phyloP scores from a whole-genome alignment of 2,797 vertebrate genomes.

The Clamator glandarius region DNA sequence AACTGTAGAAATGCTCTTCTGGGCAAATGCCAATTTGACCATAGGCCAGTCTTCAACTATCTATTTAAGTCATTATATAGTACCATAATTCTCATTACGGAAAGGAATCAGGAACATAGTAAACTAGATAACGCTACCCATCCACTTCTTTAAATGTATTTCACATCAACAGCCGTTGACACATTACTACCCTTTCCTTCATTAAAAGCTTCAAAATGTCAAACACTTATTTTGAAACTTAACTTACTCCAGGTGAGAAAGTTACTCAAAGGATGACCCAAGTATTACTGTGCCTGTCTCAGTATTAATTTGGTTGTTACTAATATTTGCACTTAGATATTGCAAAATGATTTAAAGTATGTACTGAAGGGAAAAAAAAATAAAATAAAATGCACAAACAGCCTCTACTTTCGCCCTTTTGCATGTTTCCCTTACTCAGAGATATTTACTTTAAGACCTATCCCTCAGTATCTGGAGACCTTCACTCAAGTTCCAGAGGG shows the following conservation, averaged over 20 bases:
- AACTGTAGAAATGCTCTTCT: neutral
- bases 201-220: neutral
- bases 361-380: fast-evolving
- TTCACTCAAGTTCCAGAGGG: neutral
- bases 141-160: neutral
- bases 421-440: neutral
- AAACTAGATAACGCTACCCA: neutral
- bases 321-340: neutral
- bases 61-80: neutral
- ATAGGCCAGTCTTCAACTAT: neutral
- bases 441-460: neutral
- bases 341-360: neutral
- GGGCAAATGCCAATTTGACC: neutral
- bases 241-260: neutral
- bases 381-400: neutral
- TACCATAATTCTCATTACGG: neutral
- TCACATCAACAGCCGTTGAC: neutral
- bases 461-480: neutral
- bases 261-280: neutral
- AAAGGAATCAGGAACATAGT: neutral
- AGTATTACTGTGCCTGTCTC: neutral
- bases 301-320: neutral
- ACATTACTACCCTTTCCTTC: neutral
- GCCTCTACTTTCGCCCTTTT: neutral
- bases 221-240: neutral